These are phyloP conservation scores for Furcifer pardalis DNA, from an alignment of 2,797 vertebrate genomes.

Conservation along the genomic window DNA sequence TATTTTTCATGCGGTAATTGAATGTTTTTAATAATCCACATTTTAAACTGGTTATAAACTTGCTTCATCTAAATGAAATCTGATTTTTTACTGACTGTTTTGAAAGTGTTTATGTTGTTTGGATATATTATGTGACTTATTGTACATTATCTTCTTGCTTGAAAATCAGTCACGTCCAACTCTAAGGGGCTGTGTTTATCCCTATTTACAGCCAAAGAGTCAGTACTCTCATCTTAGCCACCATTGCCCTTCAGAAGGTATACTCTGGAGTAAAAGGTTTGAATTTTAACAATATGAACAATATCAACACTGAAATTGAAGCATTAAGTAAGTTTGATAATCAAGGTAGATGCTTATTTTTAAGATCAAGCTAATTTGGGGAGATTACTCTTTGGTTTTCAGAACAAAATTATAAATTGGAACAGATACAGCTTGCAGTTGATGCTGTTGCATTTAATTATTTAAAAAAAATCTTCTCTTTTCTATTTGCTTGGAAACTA, in stretches of 20 bases:
- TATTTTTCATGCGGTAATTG: too few relatives aligned
- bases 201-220: too few relatives aligned
- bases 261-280: neutral
- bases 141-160: neutral
- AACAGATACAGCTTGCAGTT: slow-evolving; percentile 45
- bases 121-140: neutral
- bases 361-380: slow-evolving; percentile 58
- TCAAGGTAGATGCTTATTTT: slow-evolving; percentile 50
- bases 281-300: slow-evolving; percentile 1
- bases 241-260: neutral
- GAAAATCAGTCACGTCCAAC: too few relatives aligned
- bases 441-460: slow-evolving; percentile 39
- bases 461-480: slow-evolving; percentile 37
- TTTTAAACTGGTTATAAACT: neutral
- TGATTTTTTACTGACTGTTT: neutral
- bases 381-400: slow-evolving; percentile 34
- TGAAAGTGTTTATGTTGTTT: neutral
- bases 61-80: neutral
- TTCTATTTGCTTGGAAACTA: slow-evolving; percentile 58
- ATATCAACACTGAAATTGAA: slow-evolving; percentile 46
- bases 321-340: slow-evolving; percentile 37
- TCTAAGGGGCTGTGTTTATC: too few relatives aligned
- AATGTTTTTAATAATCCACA: neutral
- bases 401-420: slow-evolving; percentile 38
- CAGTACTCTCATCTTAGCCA: too few relatives aligned